Conservation (phyloP, 2,888 invertebrate species). For the Amiota communis region DNA sequence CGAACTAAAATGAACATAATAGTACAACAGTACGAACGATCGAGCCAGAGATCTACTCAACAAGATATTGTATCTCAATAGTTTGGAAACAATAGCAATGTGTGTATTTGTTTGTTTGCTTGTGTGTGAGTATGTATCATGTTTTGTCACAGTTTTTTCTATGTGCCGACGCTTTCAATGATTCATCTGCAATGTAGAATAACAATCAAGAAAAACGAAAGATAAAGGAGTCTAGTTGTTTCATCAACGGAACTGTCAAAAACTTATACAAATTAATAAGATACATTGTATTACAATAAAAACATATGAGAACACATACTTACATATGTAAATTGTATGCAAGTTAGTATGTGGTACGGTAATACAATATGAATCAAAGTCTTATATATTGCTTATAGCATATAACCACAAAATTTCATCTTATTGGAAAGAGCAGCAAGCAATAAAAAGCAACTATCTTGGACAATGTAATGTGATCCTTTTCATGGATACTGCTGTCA, state of each 20-base stretch:
- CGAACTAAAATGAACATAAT: too few relatives aligned
- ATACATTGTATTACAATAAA: too few relatives aligned
- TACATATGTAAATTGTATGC: conserved; percentile 40
- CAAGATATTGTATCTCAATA: background rate
- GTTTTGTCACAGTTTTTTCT: background rate
- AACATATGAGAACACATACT: too few relatives aligned
- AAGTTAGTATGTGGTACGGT: conserved; percentile 26
- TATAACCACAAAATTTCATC: conserved; percentile 24
- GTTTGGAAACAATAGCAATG: conserved; percentile 20
- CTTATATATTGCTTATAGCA: background rate
- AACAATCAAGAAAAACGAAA: conserved; percentile 7
- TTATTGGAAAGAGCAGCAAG: background rate
- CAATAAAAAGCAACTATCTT: background rate
- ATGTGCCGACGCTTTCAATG: conserved; percentile 2
- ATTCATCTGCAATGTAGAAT: background rate
- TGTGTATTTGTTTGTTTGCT: background rate
- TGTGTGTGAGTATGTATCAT: conserved; percentile 3
- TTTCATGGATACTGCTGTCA: conserved; percentile 21
- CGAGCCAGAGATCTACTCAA: background rate
- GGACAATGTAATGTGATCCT: conserved; percentile 22
- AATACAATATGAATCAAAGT: conserved; percentile 2
- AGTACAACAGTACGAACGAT: too few relatives aligned
- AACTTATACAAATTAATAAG: conserved; percentile 42
- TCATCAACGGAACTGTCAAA: conserved; percentile 21
- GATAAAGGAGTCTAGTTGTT: background rate